Conservation (phyloP, 2,797 vertebrate genomes). For the Eutrigla gurnardus region DNA sequence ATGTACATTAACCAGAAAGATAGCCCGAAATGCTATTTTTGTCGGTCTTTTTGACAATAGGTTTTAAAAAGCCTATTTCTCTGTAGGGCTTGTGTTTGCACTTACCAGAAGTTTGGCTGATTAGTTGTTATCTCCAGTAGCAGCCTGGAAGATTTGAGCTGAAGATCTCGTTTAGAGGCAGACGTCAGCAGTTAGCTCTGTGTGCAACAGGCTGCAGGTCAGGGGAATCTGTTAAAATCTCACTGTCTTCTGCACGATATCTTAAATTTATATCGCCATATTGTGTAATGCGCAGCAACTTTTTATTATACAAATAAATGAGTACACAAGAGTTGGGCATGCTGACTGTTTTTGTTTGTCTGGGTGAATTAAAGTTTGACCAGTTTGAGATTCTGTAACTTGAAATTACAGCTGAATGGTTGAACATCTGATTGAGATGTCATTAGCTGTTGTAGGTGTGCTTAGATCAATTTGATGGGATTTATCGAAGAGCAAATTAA, state of each 20-base stretch:
- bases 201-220: constrained; percentile 22
- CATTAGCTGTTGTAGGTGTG: background rate
- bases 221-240: constrained; percentile 12
- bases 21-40: background rate
- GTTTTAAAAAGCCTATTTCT: constrained; percentile 1
- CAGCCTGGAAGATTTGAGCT: constrained; percentile 33
- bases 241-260: background rate
- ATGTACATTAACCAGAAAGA: background rate
- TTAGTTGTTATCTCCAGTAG: constrained; percentile 19
- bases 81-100: background rate
- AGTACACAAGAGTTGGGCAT: background rate
- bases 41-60: constrained; percentile 7
- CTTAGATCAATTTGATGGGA: background rate
- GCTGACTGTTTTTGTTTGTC: background rate
- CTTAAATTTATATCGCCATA: background rate
- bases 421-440: background rate
- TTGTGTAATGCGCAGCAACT: too few species aligned
- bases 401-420: background rate
- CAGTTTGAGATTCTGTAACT: background rate
- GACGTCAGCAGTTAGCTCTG: constrained; percentile 26
- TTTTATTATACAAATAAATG: too few species aligned
- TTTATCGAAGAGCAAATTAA: background rate
- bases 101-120: constrained; percentile 22
- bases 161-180: constrained; percentile 36
- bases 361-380: background rate